A percentile compares a stretch with the other conserved stretches of the same genome.
Conservation (phyloP, 2,113 vertebrate species). For the Polypterus bichir region DNA sequence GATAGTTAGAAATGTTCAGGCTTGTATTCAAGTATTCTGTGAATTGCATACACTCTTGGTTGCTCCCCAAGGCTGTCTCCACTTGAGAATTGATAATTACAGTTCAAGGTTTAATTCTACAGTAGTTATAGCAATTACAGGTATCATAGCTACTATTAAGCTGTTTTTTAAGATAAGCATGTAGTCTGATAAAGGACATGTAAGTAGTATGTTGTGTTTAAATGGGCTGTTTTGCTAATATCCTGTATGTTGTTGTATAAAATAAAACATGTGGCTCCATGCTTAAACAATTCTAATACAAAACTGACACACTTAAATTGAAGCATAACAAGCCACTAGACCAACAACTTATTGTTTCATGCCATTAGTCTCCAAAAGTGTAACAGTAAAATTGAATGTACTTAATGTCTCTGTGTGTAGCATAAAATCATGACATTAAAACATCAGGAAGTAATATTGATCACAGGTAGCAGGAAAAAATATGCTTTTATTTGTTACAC, state of each 20-base stretch:
- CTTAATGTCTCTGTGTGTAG: no score
- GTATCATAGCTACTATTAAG: conserved; percentile 24
- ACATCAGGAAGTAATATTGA: no score
- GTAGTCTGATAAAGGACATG: conserved; percentile 21
- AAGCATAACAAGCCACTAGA: no score
- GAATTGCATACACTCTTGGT: conserved; percentile 19
- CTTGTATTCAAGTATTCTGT: conserved; percentile 18
- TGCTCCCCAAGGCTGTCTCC: conserved; percentile 21
- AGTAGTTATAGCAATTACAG: conserved; percentile 24
- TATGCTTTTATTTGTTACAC: no score
- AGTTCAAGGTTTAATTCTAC: conserved; percentile 18
- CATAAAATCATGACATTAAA: no score
- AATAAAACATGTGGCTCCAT: not conserved
- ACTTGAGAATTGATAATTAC: conserved; percentile 25
- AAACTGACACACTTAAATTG: no score
- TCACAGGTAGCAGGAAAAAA: no score
- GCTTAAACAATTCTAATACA: not conserved
- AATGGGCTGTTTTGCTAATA: not conserved
- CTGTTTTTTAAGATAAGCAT: conserved; percentile 23
- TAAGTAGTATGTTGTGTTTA: conserved; percentile 18
- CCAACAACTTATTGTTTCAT: no score
- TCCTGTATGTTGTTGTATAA: not conserved
- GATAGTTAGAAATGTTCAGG: conserved; percentile 16
- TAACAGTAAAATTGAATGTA: no score
- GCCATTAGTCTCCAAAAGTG: no score